Evolutionary conservation across 2,113 vertebrate genomes (phyloP), one percentile per base, ranked within the genome.

Genomic region (Todiramphus chloris): DNA sequence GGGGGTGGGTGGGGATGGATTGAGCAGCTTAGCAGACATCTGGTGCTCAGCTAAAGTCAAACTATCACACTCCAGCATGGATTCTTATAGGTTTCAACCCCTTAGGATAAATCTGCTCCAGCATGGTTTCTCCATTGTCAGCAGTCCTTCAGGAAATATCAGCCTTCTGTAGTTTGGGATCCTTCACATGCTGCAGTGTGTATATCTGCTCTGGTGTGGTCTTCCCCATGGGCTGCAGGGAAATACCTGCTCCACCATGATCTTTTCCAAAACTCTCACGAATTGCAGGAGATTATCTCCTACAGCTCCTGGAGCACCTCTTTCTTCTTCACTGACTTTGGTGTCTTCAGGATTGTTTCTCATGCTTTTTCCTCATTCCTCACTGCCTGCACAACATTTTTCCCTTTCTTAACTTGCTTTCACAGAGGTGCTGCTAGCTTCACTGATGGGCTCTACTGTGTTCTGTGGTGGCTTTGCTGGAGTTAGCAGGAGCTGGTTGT

Each of bases 391-490:
- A 30, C 27, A 39, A 8, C 30, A 24, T 60, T 75, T 56, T 79
- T 51, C 13, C 9, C 27, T 68, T 91, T 80, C 43, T 83, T 27
- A 83, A 73, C 2, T 30, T 7, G 5, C 4, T 55, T 87, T 73
- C 43, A 39, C 16, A 44, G 31, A 53, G 17, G 16, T 72, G 20
- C 63, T 83, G 10, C 53, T 39, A 44, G 20, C 28, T 64, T 90
- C 43, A 19, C 10, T 56, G 46, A 16, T 68, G 75, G n/a, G 13
- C n/a, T 86, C n/a, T 60, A 25, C 46, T 80, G 24, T 53, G 37
- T 59, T 10, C 35, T 41, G n/a, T 7, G 4, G n/a, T 72, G 24
- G 3, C 37, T 30, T 53, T 1, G 0, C 4, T 55, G n/a, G 13
- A 76, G 43, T 48, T 31, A 72, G 10, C 9, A 67, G 62, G 58